These are phyloP conservation scores for Chaenodraco wilsoni DNA, from an alignment of 2,797 vertebrate genomes.

Conservation along the genomic window DNA sequence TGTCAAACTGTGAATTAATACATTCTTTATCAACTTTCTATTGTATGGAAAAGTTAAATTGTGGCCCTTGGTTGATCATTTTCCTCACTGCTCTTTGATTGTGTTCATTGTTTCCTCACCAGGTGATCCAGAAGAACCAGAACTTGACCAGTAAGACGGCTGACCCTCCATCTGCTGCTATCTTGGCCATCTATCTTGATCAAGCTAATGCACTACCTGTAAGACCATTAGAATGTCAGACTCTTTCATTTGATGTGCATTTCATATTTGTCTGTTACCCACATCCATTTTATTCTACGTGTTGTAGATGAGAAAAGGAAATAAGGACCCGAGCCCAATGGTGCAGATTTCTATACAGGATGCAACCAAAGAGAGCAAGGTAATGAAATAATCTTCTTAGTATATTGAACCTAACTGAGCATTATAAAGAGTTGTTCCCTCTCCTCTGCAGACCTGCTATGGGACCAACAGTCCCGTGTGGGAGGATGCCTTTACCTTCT, in stretches of 20 bases:
- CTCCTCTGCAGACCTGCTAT: conserved; percentile 82
- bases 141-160: conserved; percentile 83
- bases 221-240: conserved; percentile 56
- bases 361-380: conserved; percentile 90
- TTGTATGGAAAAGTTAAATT: not conserved
- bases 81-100: not conserved
- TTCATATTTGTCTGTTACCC: not conserved
- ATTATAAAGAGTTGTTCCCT: not conserved
- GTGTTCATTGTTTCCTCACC: conserved; percentile 9
- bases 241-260: not conserved
- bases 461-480: conserved; percentile 86
- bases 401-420: not conserved
- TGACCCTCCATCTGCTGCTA: conserved; percentile 89
- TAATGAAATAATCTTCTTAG: conserved; percentile 47
- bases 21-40: conserved; percentile 4
- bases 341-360: conserved; percentile 92
- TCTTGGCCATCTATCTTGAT: conserved; percentile 92
- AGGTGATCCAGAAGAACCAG: conserved; percentile 91
- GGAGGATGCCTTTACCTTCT: conserved; percentile 95
- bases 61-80: not conserved
- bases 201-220: conserved; percentile 91
- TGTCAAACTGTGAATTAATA: not conserved
- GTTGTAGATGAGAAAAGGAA: conserved; percentile 90
- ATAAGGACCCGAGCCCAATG: conserved; percentile 91
- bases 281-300: conserved; percentile 15